Evolutionary conservation across 2,113 vertebrate species (phyloP).

Genomic region (Lonchura striata): DNA sequence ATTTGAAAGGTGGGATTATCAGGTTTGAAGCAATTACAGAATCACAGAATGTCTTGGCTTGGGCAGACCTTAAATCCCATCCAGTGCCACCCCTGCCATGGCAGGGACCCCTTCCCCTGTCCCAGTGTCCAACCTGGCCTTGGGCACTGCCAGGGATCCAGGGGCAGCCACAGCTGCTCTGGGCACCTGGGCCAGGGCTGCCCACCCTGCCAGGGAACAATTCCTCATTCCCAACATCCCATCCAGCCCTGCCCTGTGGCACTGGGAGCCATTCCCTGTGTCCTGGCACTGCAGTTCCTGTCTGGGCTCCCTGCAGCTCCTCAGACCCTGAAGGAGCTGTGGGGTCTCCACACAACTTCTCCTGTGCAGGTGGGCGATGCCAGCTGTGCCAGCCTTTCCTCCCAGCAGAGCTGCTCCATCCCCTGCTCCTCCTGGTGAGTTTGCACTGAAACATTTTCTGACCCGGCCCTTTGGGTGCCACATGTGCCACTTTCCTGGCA

Average conservation of each 20-base stretch:
- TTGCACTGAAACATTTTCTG: background rate
- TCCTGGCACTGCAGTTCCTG: background rate
- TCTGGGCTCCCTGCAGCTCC: too few species aligned
- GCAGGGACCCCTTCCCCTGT: background rate
- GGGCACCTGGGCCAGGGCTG: background rate
- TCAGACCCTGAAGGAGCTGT: too few species aligned
- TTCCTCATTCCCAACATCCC: background rate
- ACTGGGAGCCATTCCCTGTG: background rate
- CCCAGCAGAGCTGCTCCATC: background rate
- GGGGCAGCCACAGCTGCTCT: background rate
- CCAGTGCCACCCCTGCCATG: background rate
- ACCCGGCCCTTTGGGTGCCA: background rate
- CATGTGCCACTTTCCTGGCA: too few species aligned
- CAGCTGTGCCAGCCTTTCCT: background rate
- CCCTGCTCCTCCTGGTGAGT: background rate
- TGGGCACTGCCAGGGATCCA: background rate
- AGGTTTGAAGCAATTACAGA: background rate
- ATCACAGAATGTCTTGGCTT: background rate
- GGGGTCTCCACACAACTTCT: too few species aligned
- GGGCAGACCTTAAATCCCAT: background rate
- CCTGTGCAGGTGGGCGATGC: background rate
- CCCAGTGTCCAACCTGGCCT: background rate
- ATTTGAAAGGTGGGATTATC: background rate
- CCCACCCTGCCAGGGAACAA: background rate
- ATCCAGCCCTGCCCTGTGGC: background rate